These are phyloP conservation scores for Nycticebus coucang DNA, from an alignment of 2,113 vertebrate species.

Conservation along the genomic window DNA sequence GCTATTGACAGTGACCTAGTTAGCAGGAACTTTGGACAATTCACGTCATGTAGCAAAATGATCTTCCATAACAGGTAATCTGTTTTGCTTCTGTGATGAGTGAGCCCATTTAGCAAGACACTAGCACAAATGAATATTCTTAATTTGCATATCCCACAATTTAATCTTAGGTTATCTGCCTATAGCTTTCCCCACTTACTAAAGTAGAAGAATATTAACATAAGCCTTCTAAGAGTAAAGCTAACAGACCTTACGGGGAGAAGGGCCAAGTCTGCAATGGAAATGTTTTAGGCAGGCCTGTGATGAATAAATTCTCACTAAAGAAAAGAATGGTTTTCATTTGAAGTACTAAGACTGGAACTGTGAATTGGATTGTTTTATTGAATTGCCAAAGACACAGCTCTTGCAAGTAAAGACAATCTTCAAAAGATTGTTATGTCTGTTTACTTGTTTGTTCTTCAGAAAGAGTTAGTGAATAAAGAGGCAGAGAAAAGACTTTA, in stretches of 20 bases:
- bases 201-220: conserved; percentile 12
- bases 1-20: not conserved
- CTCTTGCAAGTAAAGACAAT: conserved; percentile 53
- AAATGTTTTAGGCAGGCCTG: conserved; percentile 12
- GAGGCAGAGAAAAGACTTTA: conserved; percentile 37
- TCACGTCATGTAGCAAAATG: conserved; percentile 16
- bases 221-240: conserved; percentile 30
- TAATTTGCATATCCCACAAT: not conserved
- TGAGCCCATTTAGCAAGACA: conserved; percentile 9
- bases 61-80: not conserved
- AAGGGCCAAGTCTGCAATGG: not conserved
- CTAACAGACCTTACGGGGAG: not conserved
- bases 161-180: conserved; percentile 15
- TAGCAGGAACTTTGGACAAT: not conserved
- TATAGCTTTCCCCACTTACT: not conserved
- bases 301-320: conserved; percentile 18
- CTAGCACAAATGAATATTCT: not conserved
- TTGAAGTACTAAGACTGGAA: conserved; percentile 10
- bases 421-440: conserved; percentile 49
- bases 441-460: conserved; percentile 65
- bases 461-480: conserved; percentile 54
- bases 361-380: conserved; percentile 1
- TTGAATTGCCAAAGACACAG: conserved; percentile 40
- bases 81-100: conserved; percentile 34
- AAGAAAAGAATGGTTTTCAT: conserved; percentile 31